phyloP scores from a whole-genome alignment of 2,888 invertebrate genomes.

The Imbricaverruca yamaguchii region DNA sequence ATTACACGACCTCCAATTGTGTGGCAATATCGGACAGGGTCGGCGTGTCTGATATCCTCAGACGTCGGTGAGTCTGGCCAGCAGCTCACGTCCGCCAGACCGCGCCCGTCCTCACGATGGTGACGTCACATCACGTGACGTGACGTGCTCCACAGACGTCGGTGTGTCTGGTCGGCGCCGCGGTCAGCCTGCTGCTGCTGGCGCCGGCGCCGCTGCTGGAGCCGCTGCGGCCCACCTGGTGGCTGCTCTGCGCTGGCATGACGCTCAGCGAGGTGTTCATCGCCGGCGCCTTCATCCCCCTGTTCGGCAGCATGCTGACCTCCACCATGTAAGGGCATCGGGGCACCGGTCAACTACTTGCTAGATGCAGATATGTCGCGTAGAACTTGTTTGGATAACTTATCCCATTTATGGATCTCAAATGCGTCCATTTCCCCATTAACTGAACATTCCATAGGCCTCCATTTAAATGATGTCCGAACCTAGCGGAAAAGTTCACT shows the following conservation, averaged over 20 bases:
- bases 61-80: too few species aligned
- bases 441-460: too few species aligned
- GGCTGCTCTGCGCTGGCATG: not conserved
- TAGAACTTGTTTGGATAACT: too few species aligned
- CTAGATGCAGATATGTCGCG: too few species aligned
- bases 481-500: too few species aligned
- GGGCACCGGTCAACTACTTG: too few species aligned
- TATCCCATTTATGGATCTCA: too few species aligned
- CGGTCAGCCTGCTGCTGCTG: constrained; percentile 4
- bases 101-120: not conserved
- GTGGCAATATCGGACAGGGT: too few species aligned
- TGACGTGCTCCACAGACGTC: not conserved
- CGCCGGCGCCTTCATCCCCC: not conserved
- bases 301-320: not conserved
- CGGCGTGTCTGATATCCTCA: too few species aligned
- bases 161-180: not conserved
- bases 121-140: not conserved
- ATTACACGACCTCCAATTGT: too few species aligned
- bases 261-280: not conserved
- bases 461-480: too few species aligned
- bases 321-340: not conserved
- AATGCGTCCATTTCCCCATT: too few species aligned
- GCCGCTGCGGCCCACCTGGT: not conserved
- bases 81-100: not conserved
- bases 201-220: not conserved